Base-by-base conservation (phyloP, 2,797 vertebrate species). In the Neostethus bicornis region DNA sequence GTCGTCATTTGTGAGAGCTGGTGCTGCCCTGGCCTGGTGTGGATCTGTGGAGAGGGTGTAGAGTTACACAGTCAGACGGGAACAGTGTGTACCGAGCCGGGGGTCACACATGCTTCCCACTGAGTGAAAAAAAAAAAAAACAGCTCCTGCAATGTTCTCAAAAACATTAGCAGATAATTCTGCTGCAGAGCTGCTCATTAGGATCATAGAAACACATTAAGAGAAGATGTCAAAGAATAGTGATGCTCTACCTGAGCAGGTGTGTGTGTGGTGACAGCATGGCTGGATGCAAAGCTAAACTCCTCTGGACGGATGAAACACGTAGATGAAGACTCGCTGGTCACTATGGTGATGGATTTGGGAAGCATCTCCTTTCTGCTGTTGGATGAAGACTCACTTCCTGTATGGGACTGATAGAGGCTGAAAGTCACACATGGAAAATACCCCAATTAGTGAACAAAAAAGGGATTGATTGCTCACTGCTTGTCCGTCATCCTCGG, bases 371-470 rank as follows among this genome's bases (percentile, higher is more conserved):
- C 95, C 85, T 96, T 95, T 80, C 86, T 93, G 89, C 94, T 96
- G 90, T 94, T 94, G 72, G 94, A 94, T 13, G 95, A 96, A 41
- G 94, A 96, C 82, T 96, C 94, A 58, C 94, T 97, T 85, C 95
- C 95, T 90, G 94, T 94, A 73, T 93, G 94, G 80, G 93, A 93
- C 95, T 97, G 88, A 83, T 68, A 87, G 70, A 92, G 69, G 77
- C 79, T 56, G 60, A 74, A 73, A 47, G 84, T 90, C 80, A 91
- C 55, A 48, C 57, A 65, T 32, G 35, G 61, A 46, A 51, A 53
- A 16, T 61, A 63, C 20, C 35, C 24, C 24, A 10, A 28, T 8
- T 25, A 10, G 47, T 13, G 11, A 42, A 28, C 1, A 25, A 41
- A 16, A 49, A 16, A 50, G 42, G 5, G 20, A 34, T 65, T 12